These are phyloP conservation scores for Cervus canadensis DNA, from an alignment of 2,113 vertebrate genomes.

Conservation along the genomic window DNA sequence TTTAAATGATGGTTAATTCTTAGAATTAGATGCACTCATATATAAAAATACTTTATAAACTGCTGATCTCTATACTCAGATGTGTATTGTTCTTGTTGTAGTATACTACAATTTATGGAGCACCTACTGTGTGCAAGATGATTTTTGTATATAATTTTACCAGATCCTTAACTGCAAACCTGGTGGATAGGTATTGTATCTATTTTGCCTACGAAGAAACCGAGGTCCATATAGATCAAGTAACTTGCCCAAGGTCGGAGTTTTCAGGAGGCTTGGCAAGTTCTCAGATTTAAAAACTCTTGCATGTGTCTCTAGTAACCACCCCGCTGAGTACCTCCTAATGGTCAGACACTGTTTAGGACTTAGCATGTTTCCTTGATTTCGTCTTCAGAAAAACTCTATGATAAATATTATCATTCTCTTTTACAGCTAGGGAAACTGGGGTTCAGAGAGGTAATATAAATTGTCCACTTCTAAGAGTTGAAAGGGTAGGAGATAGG, in stretches of 20 bases:
- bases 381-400: background rate
- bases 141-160: background rate
- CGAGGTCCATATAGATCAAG: background rate
- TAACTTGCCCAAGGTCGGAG: background rate
- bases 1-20: slow-evolving; percentile 17
- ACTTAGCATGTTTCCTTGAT: background rate
- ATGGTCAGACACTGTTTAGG: background rate
- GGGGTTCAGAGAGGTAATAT: background rate
- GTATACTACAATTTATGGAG: background rate
- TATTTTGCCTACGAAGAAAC: background rate
- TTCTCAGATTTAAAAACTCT: background rate
- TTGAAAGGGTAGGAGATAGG: background rate
- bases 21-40: background rate
- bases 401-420: background rate
- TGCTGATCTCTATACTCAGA: background rate
- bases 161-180: background rate
- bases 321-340: background rate
- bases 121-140: background rate
- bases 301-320: background rate
- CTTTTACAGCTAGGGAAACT: slow-evolving; percentile 15
- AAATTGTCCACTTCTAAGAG: background rate
- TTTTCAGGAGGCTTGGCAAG: background rate
- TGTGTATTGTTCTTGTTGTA: background rate
- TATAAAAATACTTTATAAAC: background rate
- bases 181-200: background rate